phyloP scores from a whole-genome alignment of 1,140 invertebrate genomes.

The Leptoteleia sp. region DNA sequence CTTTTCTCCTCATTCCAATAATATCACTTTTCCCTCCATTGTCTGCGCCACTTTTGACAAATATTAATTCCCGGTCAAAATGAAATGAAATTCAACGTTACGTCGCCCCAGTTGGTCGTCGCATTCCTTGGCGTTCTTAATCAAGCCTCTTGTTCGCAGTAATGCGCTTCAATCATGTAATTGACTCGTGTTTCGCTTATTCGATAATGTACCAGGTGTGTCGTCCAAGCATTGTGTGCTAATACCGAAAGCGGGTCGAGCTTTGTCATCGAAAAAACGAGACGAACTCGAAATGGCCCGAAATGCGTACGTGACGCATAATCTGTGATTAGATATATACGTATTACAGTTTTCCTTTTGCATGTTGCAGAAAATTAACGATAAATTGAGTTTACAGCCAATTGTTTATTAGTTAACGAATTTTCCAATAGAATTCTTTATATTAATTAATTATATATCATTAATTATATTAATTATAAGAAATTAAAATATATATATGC shows the following conservation, averaged over 20 bases:
- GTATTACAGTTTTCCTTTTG: no score
- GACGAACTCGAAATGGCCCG: slow-evolving; percentile 10
- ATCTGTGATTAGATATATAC: no score
- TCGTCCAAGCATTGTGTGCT: slow-evolving; percentile 70
- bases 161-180: slow-evolving; percentile 57
- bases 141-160: slow-evolving; percentile 40
- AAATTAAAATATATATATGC: no score
- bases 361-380: no score
- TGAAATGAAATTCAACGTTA: slow-evolving; percentile 38
- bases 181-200: slow-evolving; percentile 59
- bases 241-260: slow-evolving; percentile 56
- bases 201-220: slow-evolving; percentile 64
- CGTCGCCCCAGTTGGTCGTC: slow-evolving; percentile 24
- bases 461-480: no score
- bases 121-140: slow-evolving; percentile 51
- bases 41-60: slow-evolving; percentile 28
- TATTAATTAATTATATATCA: no score
- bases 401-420: no score
- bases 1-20: slow-evolving; percentile 4
- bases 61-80: slow-evolving; percentile 52
- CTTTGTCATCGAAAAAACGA: slow-evolving; percentile 51
- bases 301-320: slow-evolving; percentile 5
- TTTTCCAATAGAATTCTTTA: no score
- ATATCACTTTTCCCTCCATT: slow-evolving; percentile 2
- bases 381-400: no score